Percentiles rank a stretch among this genome's conserved stretches.
Conservation (phyloP, 2,113 vertebrate genomes). For the Channa argus region DNA sequence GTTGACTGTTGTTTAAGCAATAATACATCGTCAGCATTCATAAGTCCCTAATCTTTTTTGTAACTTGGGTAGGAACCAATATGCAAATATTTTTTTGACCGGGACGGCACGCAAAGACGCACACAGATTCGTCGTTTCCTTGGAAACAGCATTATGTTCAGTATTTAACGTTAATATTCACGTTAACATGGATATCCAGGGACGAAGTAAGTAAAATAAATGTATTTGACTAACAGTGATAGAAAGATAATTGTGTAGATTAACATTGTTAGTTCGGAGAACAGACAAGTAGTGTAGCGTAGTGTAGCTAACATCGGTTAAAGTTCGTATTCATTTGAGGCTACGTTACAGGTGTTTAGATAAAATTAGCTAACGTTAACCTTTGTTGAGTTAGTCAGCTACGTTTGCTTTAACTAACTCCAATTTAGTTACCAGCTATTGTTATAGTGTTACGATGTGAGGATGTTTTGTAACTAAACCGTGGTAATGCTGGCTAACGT, state of each 20-base stretch:
- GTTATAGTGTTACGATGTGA: no score
- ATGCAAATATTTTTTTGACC: neutral
- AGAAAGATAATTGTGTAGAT: rapidly evolving
- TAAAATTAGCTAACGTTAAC: slow-evolving; percentile 28
- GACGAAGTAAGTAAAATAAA: slow-evolving; percentile 56
- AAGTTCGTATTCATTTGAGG: neutral
- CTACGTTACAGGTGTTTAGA: no score
- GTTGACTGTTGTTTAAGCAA: no score
- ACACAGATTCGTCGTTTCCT: slow-evolving; percentile 72
- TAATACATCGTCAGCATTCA: no score
- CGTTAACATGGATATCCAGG: slow-evolving; percentile 71
- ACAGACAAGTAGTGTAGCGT: neutral
- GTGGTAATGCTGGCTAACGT: no score
- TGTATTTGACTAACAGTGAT: rapidly evolving
- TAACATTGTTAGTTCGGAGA: neutral
- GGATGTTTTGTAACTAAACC: no score
- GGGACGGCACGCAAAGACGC: slow-evolving; percentile 32
- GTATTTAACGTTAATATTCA: neutral
- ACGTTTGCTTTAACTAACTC: no score
- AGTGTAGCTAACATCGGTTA: neutral
- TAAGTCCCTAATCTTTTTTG: no score
- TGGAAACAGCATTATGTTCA: slow-evolving; percentile 68
- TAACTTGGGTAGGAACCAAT: slow-evolving; percentile 63
- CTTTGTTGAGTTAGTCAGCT: no score
- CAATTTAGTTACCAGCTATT: no score